Evolutionary conservation across 2,797 vertebrate genomes (phyloP).

Genomic region (Gymnothorax reevesii): DNA sequence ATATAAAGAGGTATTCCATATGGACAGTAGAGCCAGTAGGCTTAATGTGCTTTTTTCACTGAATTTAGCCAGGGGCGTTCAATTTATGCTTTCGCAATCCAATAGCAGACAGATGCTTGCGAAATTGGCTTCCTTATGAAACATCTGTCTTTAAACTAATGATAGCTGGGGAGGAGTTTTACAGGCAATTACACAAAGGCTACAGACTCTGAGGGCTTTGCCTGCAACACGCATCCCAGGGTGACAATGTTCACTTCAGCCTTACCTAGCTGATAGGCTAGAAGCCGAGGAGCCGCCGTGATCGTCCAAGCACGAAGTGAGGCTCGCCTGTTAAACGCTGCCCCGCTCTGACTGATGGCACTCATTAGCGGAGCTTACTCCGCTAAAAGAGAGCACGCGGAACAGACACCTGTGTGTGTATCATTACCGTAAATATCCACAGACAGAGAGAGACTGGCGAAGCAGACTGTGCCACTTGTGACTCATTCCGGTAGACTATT

Average conservation of each 20-base stretch:
- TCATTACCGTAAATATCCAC: conserved; percentile 19
- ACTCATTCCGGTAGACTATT: conserved; percentile 3
- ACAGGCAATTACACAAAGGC: conserved; percentile 58
- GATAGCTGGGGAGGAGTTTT: conserved; percentile 55
- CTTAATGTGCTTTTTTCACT: background rate
- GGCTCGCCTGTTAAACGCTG: background rate
- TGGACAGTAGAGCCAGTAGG: background rate
- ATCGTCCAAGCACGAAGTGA: background rate
- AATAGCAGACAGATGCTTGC: conserved; percentile 57
- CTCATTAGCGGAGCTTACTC: background rate
- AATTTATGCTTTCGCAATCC: conserved; percentile 44
- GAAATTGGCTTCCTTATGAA: conserved; percentile 47
- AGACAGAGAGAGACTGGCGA: background rate
- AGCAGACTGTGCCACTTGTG: background rate
- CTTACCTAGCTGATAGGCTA: background rate
- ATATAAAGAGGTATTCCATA: conserved; percentile 17
- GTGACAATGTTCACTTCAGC: background rate
- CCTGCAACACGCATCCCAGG: conserved; percentile 26
- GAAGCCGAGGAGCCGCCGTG: background rate
- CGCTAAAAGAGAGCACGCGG: background rate
- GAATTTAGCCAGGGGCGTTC: conserved; percentile 30
- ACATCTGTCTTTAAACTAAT: conserved; percentile 65
- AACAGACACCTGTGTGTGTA: conserved; percentile 15
- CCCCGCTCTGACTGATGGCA: background rate
- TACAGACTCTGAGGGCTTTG: conserved; percentile 49